Evolutionary conservation across 2,888 invertebrate genomes (phyloP).

Genomic region (Diplolepis rosae): DNA sequence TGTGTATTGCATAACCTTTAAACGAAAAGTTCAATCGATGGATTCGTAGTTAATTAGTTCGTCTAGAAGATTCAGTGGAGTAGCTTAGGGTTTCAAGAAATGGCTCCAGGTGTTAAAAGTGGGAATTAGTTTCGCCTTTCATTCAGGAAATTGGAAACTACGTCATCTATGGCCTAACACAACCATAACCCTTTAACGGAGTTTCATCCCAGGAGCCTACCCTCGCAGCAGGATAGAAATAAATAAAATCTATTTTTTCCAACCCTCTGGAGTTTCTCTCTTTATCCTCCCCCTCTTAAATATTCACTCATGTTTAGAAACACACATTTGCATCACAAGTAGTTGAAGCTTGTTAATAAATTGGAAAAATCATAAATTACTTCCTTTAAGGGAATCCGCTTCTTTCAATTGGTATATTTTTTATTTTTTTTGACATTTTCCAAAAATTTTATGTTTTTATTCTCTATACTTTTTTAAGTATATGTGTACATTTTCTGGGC

Average conservation of each 20-base stretch:
- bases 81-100: neutral
- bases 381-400: no score
- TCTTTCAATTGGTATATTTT: no score
- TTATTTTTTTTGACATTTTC: no score
- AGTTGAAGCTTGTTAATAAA: no score
- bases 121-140: constrained; percentile 65
- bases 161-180: constrained; percentile 64
- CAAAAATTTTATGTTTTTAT: no score
- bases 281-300: neutral
- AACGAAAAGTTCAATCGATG: neutral
- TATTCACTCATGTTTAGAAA: neutral
- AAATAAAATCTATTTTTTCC: constrained; percentile 64
- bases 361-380: no score
- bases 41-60: neutral
- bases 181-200: constrained; percentile 61
- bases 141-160: constrained; percentile 69
- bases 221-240: constrained; percentile 65
- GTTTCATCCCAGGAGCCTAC: constrained; percentile 41
- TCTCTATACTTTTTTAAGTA: no score
- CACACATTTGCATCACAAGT: constrained; percentile 60
- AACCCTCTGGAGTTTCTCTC: constrained; percentile 8
- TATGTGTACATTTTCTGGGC: no score
- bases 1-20: no score
- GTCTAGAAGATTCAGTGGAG: neutral
- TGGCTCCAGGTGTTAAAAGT: constrained; percentile 63